Evolutionary conservation across 2,797 vertebrate species (phyloP), one percentile per base, ranked within the genome.

Genomic region (Pangasius mekongensis): DNA sequence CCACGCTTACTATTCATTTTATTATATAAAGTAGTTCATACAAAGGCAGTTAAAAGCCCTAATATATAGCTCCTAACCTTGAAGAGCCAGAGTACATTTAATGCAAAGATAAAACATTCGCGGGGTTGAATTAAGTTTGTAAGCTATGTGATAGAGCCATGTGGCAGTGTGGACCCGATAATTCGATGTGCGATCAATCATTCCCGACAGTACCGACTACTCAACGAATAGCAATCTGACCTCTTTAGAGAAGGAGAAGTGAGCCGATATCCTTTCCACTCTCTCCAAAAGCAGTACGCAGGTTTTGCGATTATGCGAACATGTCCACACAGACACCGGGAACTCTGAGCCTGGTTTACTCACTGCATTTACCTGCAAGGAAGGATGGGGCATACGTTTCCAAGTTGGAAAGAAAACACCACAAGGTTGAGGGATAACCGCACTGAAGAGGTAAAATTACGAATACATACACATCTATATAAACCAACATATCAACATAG

Each of bases 181-280:
- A 24, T 62, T 6, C 43, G 5, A 27, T 3, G 20, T 33, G 30
- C 33, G 47, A n/a, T 16, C n/a, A 18, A 30, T 54, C 18, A 30
- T 16, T 54, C 6, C 74, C 52, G 6, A 30, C 9, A 81, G 58
- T 13, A 27, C 0, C 6, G 14, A n/a, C 27, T 8, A 24, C 2
- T 22, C 24, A 83, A 6, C 2, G 16, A 83, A 52, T 7, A 20
- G 22, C 33, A 2, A 18, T 95, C 96, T 96, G 91, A 98, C 97
- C 0, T 97, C 93, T 87, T 88, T 93, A 2, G 91, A 95, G 94
- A 99, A 98, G 49, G 94, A 93, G 27, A 99, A 94, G 78, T 89
- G 94, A 67, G 97, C 96, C 0, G 97, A 96, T 77, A 98, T 66
- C 85, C 97, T 95, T 93, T 98, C 96, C 90, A 98, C 97, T 10